Evolutionary conservation across 2,888 invertebrate genomes (phyloP).

Genomic region (Galeopsomyia nigrocyanea): DNA sequence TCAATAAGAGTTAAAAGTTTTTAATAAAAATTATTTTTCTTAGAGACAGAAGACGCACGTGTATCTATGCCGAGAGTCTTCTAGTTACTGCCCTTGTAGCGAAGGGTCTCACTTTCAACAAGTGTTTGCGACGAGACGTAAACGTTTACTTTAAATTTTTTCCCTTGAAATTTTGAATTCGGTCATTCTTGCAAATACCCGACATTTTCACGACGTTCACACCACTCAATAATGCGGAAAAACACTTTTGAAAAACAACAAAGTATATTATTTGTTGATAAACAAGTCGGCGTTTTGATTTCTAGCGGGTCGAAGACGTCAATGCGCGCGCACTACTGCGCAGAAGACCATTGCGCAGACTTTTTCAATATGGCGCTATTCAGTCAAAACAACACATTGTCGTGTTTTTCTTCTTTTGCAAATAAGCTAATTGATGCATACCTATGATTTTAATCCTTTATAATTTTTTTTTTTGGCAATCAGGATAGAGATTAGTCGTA

Average conservation of each 20-base stretch:
- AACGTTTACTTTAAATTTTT: too few species aligned
- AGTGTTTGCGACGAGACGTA: too few species aligned
- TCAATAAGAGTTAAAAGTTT: too few species aligned
- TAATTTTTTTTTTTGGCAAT: not conserved
- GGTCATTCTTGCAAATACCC: too few species aligned
- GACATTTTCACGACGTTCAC: not conserved
- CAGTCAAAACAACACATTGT: not conserved
- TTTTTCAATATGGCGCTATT: conserved; percentile 14
- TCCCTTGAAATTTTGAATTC: too few species aligned
- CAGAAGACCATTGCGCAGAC: not conserved
- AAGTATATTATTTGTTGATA: not conserved
- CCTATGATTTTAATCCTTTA: too few species aligned
- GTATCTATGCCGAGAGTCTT: too few species aligned
- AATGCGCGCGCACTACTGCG: conserved; percentile 12
- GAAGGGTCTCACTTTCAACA: too few species aligned
- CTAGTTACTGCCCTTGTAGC: too few species aligned
- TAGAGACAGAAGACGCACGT: too few species aligned
- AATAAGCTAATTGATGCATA: not conserved
- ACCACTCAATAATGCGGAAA: not conserved
- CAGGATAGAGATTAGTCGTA: not conserved
- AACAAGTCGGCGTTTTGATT: too few species aligned
- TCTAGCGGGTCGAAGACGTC: not conserved
- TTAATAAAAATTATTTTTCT: too few species aligned
- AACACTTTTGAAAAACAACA: not conserved
- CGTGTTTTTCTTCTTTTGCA: not conserved